Percentiles rank a stretch among this genome's conserved stretches.
Evolutionary conservation across 2,888 invertebrate genomes (phyloP).

Genomic region (Tenthredo livida): DNA sequence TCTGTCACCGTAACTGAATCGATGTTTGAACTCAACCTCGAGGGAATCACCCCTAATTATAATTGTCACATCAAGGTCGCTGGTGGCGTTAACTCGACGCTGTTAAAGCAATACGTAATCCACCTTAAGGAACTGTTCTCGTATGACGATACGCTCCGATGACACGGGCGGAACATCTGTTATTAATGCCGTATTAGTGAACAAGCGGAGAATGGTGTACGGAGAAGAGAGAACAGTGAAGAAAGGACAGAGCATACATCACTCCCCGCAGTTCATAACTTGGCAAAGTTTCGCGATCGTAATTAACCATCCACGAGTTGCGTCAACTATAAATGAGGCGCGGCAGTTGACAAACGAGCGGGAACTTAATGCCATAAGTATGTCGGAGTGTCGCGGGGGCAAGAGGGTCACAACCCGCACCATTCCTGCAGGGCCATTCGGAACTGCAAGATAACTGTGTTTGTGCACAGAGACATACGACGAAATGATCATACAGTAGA

Average conservation of each 20-base stretch:
- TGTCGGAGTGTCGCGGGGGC: slow-evolving; percentile 38
- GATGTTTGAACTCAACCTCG: background rate
- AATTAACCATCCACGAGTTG: slow-evolving; percentile 53
- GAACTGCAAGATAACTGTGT: slow-evolving; percentile 1
- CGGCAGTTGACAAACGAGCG: slow-evolving; percentile 53
- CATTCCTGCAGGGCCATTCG: slow-evolving; percentile 31
- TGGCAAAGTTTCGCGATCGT: slow-evolving; percentile 52
- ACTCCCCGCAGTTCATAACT: slow-evolving; percentile 50
- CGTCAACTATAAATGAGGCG: slow-evolving; percentile 45
- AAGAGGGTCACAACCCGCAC: slow-evolving; percentile 35
- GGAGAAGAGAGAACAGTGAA: slow-evolving; percentile 9
- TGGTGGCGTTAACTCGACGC: slow-evolving; percentile 1
- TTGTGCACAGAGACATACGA: background rate
- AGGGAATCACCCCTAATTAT: slow-evolving; percentile 17
- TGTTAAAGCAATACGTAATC: slow-evolving; percentile 12
- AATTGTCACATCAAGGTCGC: slow-evolving; percentile 1
- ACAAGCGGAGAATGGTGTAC: slow-evolving; percentile 12
- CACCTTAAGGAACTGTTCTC: slow-evolving; percentile 25
- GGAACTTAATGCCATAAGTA: slow-evolving; percentile 48
- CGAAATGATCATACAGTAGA: background rate
- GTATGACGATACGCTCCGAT: slow-evolving; percentile 42
- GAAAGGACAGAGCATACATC: slow-evolving; percentile 36
- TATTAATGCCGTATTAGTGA: slow-evolving; percentile 42
- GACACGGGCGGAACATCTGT: slow-evolving; percentile 42
- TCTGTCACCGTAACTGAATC: too few relatives aligned